phyloP scores from a whole-genome alignment of 2,888 invertebrate genomes.

The Cybosia mesomella region DNA sequence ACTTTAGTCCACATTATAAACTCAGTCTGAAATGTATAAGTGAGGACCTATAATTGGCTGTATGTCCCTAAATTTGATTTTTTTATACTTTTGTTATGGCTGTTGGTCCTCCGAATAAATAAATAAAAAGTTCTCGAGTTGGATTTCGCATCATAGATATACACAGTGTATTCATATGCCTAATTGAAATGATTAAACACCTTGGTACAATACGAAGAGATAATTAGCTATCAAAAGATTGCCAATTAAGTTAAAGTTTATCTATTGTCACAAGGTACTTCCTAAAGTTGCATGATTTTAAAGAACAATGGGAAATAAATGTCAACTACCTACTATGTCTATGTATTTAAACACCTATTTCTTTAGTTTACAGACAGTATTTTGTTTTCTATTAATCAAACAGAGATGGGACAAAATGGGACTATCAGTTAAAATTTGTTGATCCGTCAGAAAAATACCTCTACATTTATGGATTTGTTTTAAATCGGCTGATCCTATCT shows the following conservation, averaged over 20 bases:
- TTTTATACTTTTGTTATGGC: background rate
- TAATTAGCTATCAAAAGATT: conserved; percentile 6
- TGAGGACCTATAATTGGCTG: no score
- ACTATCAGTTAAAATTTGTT: no score
- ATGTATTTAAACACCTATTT: background rate
- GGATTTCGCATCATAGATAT: background rate
- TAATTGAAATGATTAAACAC: background rate
- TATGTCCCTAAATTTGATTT: no score
- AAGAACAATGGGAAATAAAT: background rate
- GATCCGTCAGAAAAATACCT: no score
- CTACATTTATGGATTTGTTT: no score
- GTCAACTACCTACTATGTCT: conserved; percentile 3
- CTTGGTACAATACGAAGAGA: background rate
- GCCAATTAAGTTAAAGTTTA: conserved; percentile 2
- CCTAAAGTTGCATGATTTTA: conserved; percentile 1
- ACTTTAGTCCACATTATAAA: no score
- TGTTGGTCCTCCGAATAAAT: background rate
- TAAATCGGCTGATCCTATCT: no score
- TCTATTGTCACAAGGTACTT: background rate
- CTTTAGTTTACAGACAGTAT: no score
- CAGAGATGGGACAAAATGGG: no score
- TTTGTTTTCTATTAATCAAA: no score
- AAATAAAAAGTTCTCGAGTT: no score
- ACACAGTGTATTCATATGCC: background rate
- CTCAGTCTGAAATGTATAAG: no score